Evolutionary conservation across 2,888 invertebrate species (phyloP).

Genomic region (Chrysopilus asiliformis): DNA sequence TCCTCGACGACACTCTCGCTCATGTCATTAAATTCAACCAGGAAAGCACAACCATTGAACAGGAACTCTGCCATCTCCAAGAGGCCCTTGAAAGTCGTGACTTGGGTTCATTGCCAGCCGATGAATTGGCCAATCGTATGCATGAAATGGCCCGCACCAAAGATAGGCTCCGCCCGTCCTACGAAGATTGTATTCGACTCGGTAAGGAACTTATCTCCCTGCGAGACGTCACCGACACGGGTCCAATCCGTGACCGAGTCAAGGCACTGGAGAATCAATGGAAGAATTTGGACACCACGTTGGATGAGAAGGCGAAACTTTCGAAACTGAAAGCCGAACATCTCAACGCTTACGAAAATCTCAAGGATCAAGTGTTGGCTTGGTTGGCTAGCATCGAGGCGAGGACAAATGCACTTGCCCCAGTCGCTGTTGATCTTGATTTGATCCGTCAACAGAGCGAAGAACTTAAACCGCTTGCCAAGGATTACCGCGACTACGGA

Average conservation of each 20-base stretch:
- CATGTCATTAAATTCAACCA: slow-evolving; percentile 54
- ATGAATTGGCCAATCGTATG: slow-evolving; percentile 48
- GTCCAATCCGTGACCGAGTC: slow-evolving; percentile 67
- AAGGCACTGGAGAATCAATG: slow-evolving; percentile 79
- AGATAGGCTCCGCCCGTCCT: slow-evolving; percentile 47
- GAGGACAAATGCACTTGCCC: slow-evolving; percentile 58
- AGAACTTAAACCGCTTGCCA: slow-evolving; percentile 69
- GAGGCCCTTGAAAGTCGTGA: slow-evolving; percentile 66
- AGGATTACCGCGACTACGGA: slow-evolving; percentile 79
- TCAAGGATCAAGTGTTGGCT: slow-evolving; percentile 63
- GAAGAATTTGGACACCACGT: slow-evolving; percentile 68
- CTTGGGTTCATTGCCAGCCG: slow-evolving; percentile 48
- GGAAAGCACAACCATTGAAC: slow-evolving; percentile 54
- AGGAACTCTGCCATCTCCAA: slow-evolving; percentile 53
- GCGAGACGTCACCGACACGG: slow-evolving; percentile 81
- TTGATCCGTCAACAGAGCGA: slow-evolving; percentile 71
- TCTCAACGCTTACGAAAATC: slow-evolving; percentile 68
- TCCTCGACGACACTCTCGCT: slow-evolving; percentile 64
- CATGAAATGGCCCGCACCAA: slow-evolving; percentile 38
- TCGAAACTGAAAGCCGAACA: slow-evolving; percentile 77
- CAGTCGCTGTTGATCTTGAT: slow-evolving; percentile 81
- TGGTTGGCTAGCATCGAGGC: slow-evolving; percentile 77
- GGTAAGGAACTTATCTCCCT: slow-evolving; percentile 69
- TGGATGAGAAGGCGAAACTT: slow-evolving; percentile 75
- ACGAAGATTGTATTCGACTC: slow-evolving; percentile 65